Conservation (phyloP, 2,113 vertebrate species). For the Boulengeromyrus knoepffleri region DNA sequence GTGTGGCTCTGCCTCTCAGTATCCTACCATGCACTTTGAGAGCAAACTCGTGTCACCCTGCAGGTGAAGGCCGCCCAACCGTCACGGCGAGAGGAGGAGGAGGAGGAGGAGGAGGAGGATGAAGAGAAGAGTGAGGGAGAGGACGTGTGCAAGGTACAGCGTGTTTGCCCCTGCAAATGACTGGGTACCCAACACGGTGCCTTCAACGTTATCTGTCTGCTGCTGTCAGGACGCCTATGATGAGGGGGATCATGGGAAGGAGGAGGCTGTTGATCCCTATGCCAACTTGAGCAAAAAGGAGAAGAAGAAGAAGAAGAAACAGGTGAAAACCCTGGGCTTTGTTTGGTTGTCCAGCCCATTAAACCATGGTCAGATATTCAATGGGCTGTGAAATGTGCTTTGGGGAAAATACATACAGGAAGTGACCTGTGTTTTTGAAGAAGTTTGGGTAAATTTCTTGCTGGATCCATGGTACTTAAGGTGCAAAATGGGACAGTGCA, state of each 20-base stretch:
- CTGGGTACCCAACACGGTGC: no score
- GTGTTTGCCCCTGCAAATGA: background rate
- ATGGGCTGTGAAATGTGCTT: background rate
- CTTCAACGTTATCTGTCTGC: no score
- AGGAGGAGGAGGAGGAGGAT: constrained; percentile 47
- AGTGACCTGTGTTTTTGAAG: background rate
- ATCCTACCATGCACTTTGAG: background rate
- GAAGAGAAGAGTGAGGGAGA: constrained; percentile 45
- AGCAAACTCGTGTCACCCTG: constrained; percentile 26
- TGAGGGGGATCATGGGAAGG: constrained; percentile 42
- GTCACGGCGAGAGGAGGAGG: constrained; percentile 39
- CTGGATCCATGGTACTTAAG: background rate
- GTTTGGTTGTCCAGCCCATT: background rate
- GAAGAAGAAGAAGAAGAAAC: constrained; percentile 84
- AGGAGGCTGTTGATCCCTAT: constrained; percentile 55
- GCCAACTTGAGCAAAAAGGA: constrained; percentile 83
- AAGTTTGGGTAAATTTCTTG: background rate
- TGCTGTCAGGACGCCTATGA: constrained; percentile 54
- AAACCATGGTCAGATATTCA: background rate
- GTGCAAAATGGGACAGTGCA: background rate
- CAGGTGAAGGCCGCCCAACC: constrained; percentile 40
- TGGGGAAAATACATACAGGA: background rate
- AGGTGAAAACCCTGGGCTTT: constrained; percentile 45
- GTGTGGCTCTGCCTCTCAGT: background rate
- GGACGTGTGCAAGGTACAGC: constrained; percentile 53